Base-by-base conservation (phyloP, 2,797 vertebrate species). In the Chelon labrosus region DNA sequence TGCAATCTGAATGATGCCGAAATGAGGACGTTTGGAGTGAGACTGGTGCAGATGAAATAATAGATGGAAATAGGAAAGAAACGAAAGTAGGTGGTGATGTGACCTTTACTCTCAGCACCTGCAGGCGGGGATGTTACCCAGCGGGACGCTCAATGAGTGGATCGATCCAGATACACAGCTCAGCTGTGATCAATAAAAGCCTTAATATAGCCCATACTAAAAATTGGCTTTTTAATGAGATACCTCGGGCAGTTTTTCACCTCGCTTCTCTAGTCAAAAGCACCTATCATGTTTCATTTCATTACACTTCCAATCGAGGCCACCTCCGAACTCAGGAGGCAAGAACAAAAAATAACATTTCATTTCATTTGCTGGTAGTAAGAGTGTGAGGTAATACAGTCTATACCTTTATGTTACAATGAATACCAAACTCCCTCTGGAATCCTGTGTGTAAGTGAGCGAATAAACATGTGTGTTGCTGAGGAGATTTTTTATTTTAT, bases 41-140 rank as follows among this genome's bases (percentile, higher is more conserved):
- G 69, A 70, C 35, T 0, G 50, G 16, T 27, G 37, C 11, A 63
- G 73, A 68, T 71, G 22, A 60, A 69, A 64, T 49, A 50, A 65
- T 42, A 76, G 65, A 80, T 54, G 56, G 44, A 69, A 76, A 35
- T 35, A 35, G 39, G 62, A 16, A 42, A 50, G 35, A 35, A 46
- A 38, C 8, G n/a, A 63, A 73, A 27, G 22, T 14, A 56, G 73
- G 49, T 56, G 61, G 71, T 62, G 44, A 55, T 65, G 8, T 89
- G 89, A 92, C 91, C 87, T 93, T 93, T 89, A 73, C 35, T 77
- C 74, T 55, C 60, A 65, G 76, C 79, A 75, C 70, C 79, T 72
- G 64, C 71, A 65, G 78, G 64, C 60, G 54, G 69, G 69, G 60
- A 86, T 83, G 89, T 89, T 79, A 87, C 86, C 76, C 84, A 77